Evolutionary conservation across 92 coral and sea anemone genomes (phyloP), one percentile per base, ranked within the genome.

Genomic region (Anthopleura xanthogrammica): DNA sequence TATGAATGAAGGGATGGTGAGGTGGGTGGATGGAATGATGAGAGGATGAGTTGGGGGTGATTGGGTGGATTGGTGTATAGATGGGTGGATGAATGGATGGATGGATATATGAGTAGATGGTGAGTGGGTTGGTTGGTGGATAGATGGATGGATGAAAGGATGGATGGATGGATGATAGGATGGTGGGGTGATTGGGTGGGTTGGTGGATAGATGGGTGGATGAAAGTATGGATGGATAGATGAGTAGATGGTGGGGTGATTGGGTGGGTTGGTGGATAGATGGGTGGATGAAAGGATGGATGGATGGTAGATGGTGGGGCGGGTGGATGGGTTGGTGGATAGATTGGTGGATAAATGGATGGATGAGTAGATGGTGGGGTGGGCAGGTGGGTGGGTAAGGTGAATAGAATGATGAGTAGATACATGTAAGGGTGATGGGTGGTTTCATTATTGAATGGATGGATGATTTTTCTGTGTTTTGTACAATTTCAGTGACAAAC

Each of bases 401-500:
- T 57, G 62, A 16, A 16, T 8, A 16, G 4, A 4, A 13, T 14
- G 4, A 11, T 57, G 62, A 5, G 4, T 57, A 16, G 20, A 57
- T 57, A 19, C 10, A 57, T 57, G 16, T 57, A 4, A 16, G 62
- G 12, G 12, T 57, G 12, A 19, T 4, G 62, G 62, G 12, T 14
- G 62, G 62, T 4, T 57, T 29, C 36, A 16, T 46, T 5, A 9
- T 29, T 46, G 50, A 16, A 19, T 57, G 62, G 62, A 13, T 57
- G 62, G 12, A 13, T 57, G 4, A 57, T 9, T 24, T 48, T 54
- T 14, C 7, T 41, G 3, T 75, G 5, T 43, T 75, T 19, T 41
- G 2, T 75, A 75, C 6, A 12, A 41, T 87, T 66, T 10, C 75
- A 94, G 98, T 83, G 98, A 95, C 77, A 94, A 95, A 75, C 83